phyloP scores from a whole-genome alignment of 2,888 invertebrate species.

The Nomada hirtipes region DNA sequence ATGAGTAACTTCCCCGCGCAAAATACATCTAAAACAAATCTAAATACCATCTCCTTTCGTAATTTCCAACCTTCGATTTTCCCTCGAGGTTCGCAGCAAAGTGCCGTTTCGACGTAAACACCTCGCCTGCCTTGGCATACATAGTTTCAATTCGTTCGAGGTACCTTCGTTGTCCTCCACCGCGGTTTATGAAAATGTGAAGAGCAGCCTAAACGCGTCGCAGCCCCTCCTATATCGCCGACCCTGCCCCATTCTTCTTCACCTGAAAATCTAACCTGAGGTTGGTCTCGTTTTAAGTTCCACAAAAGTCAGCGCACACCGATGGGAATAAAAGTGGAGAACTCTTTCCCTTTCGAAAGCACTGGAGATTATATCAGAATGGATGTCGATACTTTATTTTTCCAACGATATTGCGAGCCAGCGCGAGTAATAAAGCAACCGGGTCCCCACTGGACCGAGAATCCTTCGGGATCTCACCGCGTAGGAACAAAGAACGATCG shows the following conservation, averaged over 20 bases:
- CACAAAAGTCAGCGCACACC: constrained; percentile 52
- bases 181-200: constrained; percentile 25
- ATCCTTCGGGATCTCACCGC: constrained; percentile 48
- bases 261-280: not conserved
- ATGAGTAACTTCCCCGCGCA: not conserved
- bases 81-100: not conserved
- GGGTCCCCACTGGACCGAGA: constrained; percentile 37
- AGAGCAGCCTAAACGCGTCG: not conserved
- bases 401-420: constrained; percentile 65
- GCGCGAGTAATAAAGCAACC: constrained; percentile 57
- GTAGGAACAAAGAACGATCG: constrained; percentile 65
- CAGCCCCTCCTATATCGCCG: not conserved
- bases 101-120: not conserved
- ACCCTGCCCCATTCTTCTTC: not conserved
- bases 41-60: not conserved
- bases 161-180: not conserved
- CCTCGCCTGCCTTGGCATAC: not conserved
- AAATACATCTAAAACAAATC: not conserved
- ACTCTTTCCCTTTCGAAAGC: constrained; percentile 56
- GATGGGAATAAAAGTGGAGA: constrained; percentile 67
- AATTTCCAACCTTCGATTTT: not conserved
- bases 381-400: constrained; percentile 70
- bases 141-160: constrained; percentile 16
- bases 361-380: constrained; percentile 63
- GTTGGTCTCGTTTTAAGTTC: constrained; percentile 40